Base-by-base conservation (phyloP, 2,888 invertebrate genomes). In the Sesia apiformis region DNA sequence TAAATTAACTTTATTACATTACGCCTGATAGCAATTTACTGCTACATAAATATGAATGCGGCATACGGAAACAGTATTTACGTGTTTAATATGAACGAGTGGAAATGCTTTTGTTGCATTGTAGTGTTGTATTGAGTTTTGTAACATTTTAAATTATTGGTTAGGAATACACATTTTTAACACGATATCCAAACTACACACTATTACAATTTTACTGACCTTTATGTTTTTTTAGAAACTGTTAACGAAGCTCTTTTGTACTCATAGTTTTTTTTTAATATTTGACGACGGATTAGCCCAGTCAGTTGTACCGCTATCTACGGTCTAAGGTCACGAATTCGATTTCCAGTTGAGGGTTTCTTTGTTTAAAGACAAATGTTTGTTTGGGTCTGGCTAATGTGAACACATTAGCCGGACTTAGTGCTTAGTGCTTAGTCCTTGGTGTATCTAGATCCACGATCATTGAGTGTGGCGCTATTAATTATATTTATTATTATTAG, bases 1-100 rank as follows among this genome's bases (percentile, higher is more conserved):
- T 85, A 82, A 86, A 88, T 88, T 75, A 71, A 71, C 70, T 76
- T 81, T 86, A 87, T 85, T 84, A 82, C 81, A 84, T 87, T 84
- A 84, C 78, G 72, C 69, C 69, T 72, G 74, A 83, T 77, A 78
- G 77, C 76, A 79, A 81, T 84, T 80, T 76, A 81, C 74, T 72
- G 74, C 68, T 75, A 66, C 78, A 81, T 84, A 84, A 84, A 85
- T 81, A 81, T 81, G 74, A 76, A 69, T 70, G 63, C 73, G 61
- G 77, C 79, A 78, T 82, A 79, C 74, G 68, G 67, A 73, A 64
- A 57, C 56, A 42, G 52, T 61, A 58, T 62, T 64, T 60, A 61
- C 62, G 67, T 60, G 67, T 66, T 65, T 70, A 67, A 69, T 67
- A 66, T 64, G 65, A 67, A 63, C 64, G 67, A 70, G 67, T 66